Percentiles rank a stretch among this genome's conserved stretches.
Evolutionary conservation across 2,113 vertebrate species (phyloP).

Genomic region (Pedetes capensis): DNA sequence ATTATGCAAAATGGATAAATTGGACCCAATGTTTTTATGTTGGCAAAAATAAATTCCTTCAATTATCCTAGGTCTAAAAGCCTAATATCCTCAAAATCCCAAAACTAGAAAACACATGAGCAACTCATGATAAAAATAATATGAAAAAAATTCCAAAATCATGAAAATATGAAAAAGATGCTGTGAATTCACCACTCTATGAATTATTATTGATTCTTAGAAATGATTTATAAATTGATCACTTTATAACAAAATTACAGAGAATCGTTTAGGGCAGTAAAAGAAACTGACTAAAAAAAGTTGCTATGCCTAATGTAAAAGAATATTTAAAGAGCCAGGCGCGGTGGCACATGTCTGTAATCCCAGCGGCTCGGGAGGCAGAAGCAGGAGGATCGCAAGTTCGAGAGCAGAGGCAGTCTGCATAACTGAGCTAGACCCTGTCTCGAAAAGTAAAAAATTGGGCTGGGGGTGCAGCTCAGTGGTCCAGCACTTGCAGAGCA

Average conservation of each 20-base stretch:
- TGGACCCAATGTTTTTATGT: slow-evolving; percentile 51
- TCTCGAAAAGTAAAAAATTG: too few species aligned
- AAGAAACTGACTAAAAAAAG: slow-evolving; percentile 36
- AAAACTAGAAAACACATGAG: neutral
- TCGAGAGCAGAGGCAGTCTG: too few species aligned
- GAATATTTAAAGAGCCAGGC: too few species aligned
- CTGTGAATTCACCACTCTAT: neutral
- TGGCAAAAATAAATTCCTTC: slow-evolving; percentile 57
- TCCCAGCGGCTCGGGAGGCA: too few species aligned
- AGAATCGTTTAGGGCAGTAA: slow-evolving; percentile 8
- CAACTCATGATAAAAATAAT: neutral
- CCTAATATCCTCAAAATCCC: neutral
- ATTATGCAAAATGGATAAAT: slow-evolving; percentile 64
- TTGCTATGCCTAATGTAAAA: neutral
- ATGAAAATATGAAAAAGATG: neutral
- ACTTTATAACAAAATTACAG: neutral
- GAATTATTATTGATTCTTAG: neutral
- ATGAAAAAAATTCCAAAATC: neutral
- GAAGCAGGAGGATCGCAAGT: too few species aligned
- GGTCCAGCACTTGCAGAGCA: too few species aligned
- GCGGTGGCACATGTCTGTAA: too few species aligned
- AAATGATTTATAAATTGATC: slow-evolving; percentile 23
- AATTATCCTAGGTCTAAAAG: slow-evolving; percentile 52
- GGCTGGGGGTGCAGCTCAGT: too few species aligned
- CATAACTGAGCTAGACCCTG: too few species aligned